phyloP scores from a whole-genome alignment of 2,797 vertebrate species.

The Sebastes iracundus region DNA sequence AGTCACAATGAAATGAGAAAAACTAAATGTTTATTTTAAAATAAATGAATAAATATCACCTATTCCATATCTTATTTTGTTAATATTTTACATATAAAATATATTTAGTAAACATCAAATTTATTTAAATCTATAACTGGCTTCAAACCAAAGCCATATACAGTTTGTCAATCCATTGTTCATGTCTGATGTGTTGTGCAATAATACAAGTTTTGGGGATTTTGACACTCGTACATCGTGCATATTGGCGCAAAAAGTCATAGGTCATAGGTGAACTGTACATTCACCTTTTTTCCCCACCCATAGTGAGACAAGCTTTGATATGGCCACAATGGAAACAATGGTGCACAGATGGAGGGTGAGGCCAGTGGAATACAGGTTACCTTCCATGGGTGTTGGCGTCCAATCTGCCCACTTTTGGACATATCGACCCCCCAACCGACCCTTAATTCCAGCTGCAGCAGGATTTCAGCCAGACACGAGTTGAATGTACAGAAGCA shows the following conservation, averaged over 20 bases:
- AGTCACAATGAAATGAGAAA: not conserved
- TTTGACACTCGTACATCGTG: not conserved
- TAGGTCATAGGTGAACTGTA: not conserved
- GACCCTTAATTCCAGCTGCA: not conserved
- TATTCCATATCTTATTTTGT: not conserved
- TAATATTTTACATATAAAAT: not conserved
- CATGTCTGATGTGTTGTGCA: not conserved
- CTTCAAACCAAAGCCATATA: not conserved
- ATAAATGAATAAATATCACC: too few relatives aligned
- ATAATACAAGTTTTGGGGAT: not conserved
- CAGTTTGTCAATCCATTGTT: not conserved
- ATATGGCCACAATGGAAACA: constrained; percentile 5
- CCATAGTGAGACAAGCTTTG: not conserved
- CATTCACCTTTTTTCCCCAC: not conserved
- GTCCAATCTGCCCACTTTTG: not conserved
- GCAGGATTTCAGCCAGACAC: not conserved
- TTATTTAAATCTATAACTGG: not conserved
- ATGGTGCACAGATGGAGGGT: not conserved
- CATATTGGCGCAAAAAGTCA: not conserved
- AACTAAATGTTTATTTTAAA: too few relatives aligned
- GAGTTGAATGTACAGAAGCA: not conserved
- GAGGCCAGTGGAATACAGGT: not conserved
- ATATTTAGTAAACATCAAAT: not conserved
- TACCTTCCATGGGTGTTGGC: not conserved
- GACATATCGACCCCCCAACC: not conserved